Conservation (phyloP, 2,888 invertebrate genomes). For the Hermodice carunculata region DNA sequence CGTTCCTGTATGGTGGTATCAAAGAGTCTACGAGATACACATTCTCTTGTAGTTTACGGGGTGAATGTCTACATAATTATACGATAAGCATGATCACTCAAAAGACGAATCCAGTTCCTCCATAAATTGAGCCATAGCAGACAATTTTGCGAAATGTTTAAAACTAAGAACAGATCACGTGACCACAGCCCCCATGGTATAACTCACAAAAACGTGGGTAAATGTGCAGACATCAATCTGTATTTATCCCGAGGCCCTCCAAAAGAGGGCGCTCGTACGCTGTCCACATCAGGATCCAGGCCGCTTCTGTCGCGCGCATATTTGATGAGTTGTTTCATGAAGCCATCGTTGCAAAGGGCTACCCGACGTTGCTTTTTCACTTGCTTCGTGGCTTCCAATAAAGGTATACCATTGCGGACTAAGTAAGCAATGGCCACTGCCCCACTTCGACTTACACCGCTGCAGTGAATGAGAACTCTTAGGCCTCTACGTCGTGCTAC, state of each 20-base stretch:
- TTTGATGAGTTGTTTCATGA: conserved; percentile 33
- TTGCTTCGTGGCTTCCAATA: conserved; percentile 22
- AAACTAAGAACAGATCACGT: too few relatives aligned
- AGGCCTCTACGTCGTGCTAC: conserved; percentile 13
- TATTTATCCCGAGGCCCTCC: conserved; percentile 6
- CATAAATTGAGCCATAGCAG: too few relatives aligned
- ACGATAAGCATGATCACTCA: too few relatives aligned
- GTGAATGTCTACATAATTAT: too few relatives aligned
- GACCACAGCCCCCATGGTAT: too few relatives aligned
- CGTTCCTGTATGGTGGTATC: too few relatives aligned
- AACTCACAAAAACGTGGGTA: too few relatives aligned
- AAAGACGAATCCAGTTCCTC: too few relatives aligned
- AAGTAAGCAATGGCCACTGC: conserved; percentile 34
- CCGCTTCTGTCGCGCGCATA: conserved; percentile 23
- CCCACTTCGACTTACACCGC: conserved; percentile 33
- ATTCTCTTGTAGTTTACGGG: too few relatives aligned
- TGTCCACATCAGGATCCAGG: conserved; percentile 26
- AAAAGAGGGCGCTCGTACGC: conserved; percentile 4
- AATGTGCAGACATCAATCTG: conserved; percentile 1
- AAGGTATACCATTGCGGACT: conserved; percentile 19
- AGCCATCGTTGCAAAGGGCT: conserved; percentile 33
- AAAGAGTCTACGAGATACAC: too few relatives aligned
- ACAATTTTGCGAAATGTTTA: too few relatives aligned
- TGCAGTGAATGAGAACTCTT: conserved; percentile 29
- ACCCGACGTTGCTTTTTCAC: conserved; percentile 29